These are phyloP conservation scores for Zonotrichia leucophrys DNA, from an alignment of 2,113 vertebrate species.

Conservation along the genomic window DNA sequence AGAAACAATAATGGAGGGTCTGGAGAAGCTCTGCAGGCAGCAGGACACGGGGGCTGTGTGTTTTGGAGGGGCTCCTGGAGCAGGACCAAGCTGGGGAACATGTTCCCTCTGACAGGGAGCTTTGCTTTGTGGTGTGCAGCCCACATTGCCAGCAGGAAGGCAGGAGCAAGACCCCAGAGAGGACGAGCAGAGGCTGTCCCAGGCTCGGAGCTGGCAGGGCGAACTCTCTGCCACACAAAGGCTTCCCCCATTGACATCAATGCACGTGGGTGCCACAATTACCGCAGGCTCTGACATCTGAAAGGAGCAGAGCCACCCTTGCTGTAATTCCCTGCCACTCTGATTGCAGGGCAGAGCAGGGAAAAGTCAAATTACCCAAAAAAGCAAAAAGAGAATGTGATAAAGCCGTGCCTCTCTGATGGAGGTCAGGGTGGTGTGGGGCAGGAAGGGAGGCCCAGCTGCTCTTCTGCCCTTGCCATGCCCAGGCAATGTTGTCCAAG, in stretches of 20 bases:
- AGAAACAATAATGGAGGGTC: background rate
- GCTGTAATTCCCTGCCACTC: background rate
- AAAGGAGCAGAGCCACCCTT: background rate
- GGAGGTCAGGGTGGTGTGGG: background rate
- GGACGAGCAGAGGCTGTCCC: background rate
- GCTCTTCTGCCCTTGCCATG: background rate
- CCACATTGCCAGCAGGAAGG: background rate
- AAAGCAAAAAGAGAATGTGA: background rate
- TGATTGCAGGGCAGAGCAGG: background rate
- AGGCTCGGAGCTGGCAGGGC: background rate
- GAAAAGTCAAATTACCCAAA: background rate
- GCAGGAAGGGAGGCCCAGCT: background rate
- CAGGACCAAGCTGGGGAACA: accelerated
- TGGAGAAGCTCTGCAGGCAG: background rate
- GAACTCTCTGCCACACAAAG: background rate
- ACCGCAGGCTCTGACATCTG: background rate
- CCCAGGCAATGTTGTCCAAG: background rate
- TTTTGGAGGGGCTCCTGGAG: background rate
- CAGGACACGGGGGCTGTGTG: background rate
- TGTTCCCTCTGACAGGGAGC: background rate
- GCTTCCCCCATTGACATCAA: background rate
- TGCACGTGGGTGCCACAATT: background rate
- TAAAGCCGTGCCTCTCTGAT: background rate
- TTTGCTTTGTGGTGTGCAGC: accelerated
- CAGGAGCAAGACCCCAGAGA: background rate